A percentile compares a stretch with the other conserved stretches of the same genome.
Evolutionary conservation across 2,113 vertebrate species (phyloP).

Genomic region (Tragelaphus imberbis): DNA sequence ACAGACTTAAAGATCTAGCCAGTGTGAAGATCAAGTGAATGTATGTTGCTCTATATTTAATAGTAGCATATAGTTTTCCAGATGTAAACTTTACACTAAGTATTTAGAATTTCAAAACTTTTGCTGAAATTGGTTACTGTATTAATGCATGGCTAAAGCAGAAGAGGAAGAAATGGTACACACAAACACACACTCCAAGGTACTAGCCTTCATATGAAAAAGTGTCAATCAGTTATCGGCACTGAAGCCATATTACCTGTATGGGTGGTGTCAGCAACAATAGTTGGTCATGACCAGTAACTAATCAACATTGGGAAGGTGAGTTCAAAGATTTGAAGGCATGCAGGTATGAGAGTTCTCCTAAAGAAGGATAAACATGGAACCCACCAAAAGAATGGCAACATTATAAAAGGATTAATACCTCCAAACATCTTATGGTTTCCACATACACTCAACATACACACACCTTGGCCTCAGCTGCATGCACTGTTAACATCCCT

Average conservation of each 20-base stretch:
- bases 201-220: not conserved
- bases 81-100: not conserved
- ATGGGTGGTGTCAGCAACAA: not conserved
- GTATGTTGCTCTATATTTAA: not conserved
- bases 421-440: not conserved
- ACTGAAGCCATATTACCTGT: not conserved
- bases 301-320: not conserved
- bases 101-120: constrained; percentile 16
- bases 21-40: not conserved
- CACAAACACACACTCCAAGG: not conserved
- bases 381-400: not conserved
- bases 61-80: not conserved
- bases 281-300: not conserved
- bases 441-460: not conserved
- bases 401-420: not conserved
- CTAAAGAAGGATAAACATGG: not conserved
- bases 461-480: too few species aligned
- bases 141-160: not conserved
- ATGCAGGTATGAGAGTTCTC: not conserved
- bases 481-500: not conserved
- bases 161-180: not conserved
- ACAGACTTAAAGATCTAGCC: not conserved
- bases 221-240: too few species aligned
- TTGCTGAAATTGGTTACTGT: not conserved
- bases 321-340: not conserved